Conservation (phyloP, 1,140 invertebrate species). For the Leptinotarsa lineolata region DNA sequence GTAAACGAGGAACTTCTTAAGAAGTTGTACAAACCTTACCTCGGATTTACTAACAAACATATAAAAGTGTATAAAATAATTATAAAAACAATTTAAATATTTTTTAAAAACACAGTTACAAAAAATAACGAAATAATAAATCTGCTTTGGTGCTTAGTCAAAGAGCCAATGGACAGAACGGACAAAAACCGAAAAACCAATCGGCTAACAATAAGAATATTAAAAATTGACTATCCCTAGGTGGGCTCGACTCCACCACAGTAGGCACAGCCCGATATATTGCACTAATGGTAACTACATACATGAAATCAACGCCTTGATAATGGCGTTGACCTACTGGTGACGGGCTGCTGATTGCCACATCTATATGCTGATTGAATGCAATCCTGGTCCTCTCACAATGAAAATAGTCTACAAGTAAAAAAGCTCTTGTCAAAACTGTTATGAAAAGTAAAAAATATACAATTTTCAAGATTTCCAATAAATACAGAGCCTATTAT, state of each 20-base stretch:
- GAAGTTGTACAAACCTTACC: constrained; percentile 51
- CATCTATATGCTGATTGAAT: constrained; percentile 28
- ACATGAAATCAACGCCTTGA: constrained; percentile 29
- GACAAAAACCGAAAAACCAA: constrained; percentile 50
- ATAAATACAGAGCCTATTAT: constrained; percentile 54
- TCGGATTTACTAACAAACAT: constrained; percentile 54
- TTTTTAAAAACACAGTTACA: constrained; percentile 50
- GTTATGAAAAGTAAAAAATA: constrained; percentile 57
- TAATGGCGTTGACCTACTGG: constrained; percentile 12
- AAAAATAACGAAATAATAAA: constrained; percentile 50
- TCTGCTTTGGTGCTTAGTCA: constrained; percentile 55
- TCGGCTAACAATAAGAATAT: constrained; percentile 52
- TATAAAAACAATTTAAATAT: constrained; percentile 56
- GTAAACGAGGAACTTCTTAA: constrained; percentile 51
- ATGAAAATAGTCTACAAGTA: constrained; percentile 47
- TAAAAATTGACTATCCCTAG: constrained; percentile 56
- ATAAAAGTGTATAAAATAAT: constrained; percentile 56
- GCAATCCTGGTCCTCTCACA: constrained; percentile 40
- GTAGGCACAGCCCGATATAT: constrained; percentile 52
- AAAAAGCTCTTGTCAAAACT: constrained; percentile 50
- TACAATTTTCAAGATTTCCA: constrained; percentile 54
- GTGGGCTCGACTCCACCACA: constrained; percentile 43
- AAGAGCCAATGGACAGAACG: constrained; percentile 50
- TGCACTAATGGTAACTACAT: constrained; percentile 57
- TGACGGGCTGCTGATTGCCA: constrained; percentile 30